Evolutionary conservation across 2,888 invertebrate genomes (phyloP).

Genomic region (Camptogramma bilineatum): DNA sequence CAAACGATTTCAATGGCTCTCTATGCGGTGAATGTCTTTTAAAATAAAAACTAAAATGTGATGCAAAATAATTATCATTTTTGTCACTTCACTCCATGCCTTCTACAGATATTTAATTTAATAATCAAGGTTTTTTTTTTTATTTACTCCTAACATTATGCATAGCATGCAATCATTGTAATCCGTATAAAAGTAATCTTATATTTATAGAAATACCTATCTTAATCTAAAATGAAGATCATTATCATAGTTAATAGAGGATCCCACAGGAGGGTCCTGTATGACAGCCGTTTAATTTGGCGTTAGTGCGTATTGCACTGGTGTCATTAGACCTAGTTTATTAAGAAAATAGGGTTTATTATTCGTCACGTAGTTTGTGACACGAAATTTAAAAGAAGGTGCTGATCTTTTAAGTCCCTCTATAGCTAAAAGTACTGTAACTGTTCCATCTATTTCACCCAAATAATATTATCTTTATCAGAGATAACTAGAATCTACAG

Average conservation of each 20-base stretch:
- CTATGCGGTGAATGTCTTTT: conserved; percentile 22
- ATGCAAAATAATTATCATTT: conserved; percentile 8
- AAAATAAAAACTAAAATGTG: conserved; percentile 16
- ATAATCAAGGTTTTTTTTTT: conserved; percentile 1
- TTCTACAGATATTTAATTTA: conserved; percentile 4
- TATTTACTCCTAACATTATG: neutral
- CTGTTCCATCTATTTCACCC: neutral
- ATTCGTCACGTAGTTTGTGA: neutral
- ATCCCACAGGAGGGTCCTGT: neutral
- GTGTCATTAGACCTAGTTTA: neutral
- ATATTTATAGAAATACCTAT: conserved; percentile 24
- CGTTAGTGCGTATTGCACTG: conserved; percentile 1
- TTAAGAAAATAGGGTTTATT: neutral
- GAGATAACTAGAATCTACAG: no score
- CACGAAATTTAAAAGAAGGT: neutral
- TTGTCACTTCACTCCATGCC: conserved; percentile 10
- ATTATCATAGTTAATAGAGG: conserved; percentile 13
- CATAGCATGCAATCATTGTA: conserved; percentile 13
- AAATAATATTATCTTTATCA: no score
- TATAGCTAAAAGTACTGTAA: neutral
- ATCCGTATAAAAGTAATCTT: conserved; percentile 22
- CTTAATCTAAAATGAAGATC: conserved; percentile 38
- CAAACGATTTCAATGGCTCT: conserved; percentile 38
- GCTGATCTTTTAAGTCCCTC: neutral
- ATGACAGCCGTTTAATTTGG: neutral